Evolutionary conservation across 2,113 vertebrate species (phyloP), one percentile per base, ranked within the genome.

Genomic region (Sorex fumeus): DNA sequence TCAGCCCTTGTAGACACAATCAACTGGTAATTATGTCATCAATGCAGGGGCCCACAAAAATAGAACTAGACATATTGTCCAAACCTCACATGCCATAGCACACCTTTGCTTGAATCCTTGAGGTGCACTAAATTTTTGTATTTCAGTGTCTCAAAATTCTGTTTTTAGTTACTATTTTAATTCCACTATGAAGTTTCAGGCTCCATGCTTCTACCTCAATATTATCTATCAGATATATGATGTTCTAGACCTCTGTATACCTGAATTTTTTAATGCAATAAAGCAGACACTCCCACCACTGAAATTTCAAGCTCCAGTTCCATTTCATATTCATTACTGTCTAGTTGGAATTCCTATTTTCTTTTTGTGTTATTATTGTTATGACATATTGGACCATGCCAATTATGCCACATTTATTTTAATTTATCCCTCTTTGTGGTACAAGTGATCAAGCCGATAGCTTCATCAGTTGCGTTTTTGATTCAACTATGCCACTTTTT

Each of bases 131-230:
- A 13, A 8, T 18, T 40, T 19, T 43, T n/a, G 47, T 40, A 13
- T 3, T 53, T 36, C 11, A 25, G 15, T 23, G 36, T 8, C 15
- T 18, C 36, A 30, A 0, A 19, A 28, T 19, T 23, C 0, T 30
- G 25, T 3, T 43, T 8, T 84, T 32, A 62, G 18, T 28, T 13
- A 62, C 0, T 64, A 11, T 8, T 64, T 34, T 40, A 23, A 8
- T 47, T 27, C 23, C 9, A 13, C 0, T 23, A 1, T 12, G 5
- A 13, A 0, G 23, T 62, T 28, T 30, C 9, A 21, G 60, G n/a
- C 67, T 74, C 21, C 21, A 2, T 9, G 6, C 50, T 76, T 75
- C 16, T 70, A 28, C 30, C 7, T 36, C 5, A 36, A 15, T 75
- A 21, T 78, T 40, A 3, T 50, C 64, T 27, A 8, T 2, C 12